phyloP scores from a whole-genome alignment of 2,797 vertebrate species.

The Hemibagrus guttatus region DNA sequence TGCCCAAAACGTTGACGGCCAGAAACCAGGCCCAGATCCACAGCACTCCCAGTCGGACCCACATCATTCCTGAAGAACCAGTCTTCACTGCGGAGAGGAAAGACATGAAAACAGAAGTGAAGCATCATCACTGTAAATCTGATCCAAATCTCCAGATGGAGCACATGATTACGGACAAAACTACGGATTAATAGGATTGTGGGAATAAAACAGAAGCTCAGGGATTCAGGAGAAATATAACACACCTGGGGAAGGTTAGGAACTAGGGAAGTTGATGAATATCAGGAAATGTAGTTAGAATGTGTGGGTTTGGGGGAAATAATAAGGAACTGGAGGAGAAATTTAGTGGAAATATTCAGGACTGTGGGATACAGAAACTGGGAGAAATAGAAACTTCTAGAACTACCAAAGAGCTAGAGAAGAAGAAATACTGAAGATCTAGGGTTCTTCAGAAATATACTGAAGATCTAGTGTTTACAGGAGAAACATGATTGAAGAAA shows the following conservation, averaged over 20 bases:
- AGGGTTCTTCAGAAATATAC: neutral
- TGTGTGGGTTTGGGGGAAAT: neutral
- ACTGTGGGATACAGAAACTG: neutral
- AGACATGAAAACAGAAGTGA: neutral
- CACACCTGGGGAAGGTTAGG: neutral
- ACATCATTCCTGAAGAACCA: slow-evolving; percentile 78
- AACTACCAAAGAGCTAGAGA: neutral
- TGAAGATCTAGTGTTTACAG: too few species aligned
- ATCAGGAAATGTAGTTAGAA: neutral
- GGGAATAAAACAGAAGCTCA: neutral
- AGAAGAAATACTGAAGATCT: neutral
- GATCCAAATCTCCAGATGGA: neutral
- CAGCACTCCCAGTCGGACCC: slow-evolving; percentile 81
- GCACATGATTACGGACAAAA: neutral
- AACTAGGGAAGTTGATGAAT: neutral
- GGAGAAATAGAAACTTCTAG: neutral
- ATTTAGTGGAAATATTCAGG: neutral
- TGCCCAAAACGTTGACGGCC: slow-evolving; percentile 75
- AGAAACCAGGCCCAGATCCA: slow-evolving; percentile 88
- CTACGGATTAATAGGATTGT: neutral
- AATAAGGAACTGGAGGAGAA: neutral
- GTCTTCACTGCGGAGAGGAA: slow-evolving; percentile 74
- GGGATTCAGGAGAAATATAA: neutral
- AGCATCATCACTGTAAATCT: neutral
- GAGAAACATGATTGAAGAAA: neutral